A percentile compares a stretch with the other conserved stretches of the same genome.
Conservation (phyloP, 2,888 invertebrate genomes). For the Pristionchus maxplancki region DNA sequence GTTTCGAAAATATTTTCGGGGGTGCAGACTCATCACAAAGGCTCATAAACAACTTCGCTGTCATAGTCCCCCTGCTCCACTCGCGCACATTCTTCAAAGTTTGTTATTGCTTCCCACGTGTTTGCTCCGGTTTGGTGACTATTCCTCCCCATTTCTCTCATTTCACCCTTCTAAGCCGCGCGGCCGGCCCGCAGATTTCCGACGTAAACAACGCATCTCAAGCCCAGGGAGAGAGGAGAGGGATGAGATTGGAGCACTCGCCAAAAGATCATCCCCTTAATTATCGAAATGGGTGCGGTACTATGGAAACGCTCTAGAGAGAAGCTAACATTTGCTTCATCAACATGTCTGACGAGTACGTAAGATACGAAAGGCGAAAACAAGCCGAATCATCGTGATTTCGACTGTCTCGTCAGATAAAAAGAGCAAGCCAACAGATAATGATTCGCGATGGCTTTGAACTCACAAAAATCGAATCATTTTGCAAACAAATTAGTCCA, state of each 20-base stretch:
- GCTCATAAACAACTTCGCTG: too few relatives aligned
- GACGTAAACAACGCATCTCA: not conserved
- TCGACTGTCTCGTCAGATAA: too few relatives aligned
- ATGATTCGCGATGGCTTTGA: too few relatives aligned
- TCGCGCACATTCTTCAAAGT: not conserved
- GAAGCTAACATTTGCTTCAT: not conserved
- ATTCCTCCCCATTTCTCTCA: conserved; percentile 42
- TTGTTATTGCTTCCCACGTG: conserved; percentile 17
- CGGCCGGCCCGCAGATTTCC: not conserved
- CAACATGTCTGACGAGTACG: not conserved
- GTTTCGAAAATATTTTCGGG: too few relatives aligned
- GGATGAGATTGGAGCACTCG: not conserved
- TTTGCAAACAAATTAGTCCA: too few relatives aligned
- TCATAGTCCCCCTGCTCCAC: not conserved
- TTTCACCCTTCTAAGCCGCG: conserved; percentile 20
- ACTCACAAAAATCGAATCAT: too few relatives aligned
- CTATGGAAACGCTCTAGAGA: not conserved
- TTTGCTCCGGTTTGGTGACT: conserved; percentile 1
- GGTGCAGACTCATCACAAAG: too few relatives aligned
- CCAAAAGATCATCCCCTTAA: not conserved
- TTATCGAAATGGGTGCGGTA: not conserved
- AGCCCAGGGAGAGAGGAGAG: not conserved
- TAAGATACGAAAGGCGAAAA: not conserved
- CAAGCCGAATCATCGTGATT: not conserved
- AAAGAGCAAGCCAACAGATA: too few relatives aligned